Evolutionary conservation across 2,113 vertebrate genomes (phyloP).

Genomic region (Hemicordylus capensis): DNA sequence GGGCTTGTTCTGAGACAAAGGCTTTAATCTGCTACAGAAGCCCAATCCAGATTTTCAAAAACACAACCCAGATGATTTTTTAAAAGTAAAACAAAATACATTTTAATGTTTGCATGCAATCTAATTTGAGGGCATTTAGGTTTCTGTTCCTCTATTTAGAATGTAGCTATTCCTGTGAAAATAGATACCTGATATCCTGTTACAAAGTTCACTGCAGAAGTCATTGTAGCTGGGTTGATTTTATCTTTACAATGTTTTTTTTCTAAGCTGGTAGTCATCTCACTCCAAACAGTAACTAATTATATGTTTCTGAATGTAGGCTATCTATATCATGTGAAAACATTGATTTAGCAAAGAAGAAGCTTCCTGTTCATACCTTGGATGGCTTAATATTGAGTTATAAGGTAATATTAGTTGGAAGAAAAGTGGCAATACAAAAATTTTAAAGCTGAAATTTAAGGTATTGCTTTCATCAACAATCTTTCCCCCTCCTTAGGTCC

Average conservation of each 20-base stretch:
- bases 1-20: too few species aligned
- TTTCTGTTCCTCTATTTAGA: neutral
- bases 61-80: neutral
- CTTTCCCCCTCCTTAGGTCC: constrained; percentile 80
- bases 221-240: neutral
- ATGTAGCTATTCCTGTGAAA: neutral
- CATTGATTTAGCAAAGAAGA: constrained; percentile 89
- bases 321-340: constrained; percentile 91
- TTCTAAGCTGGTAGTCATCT: neutral
- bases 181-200: neutral
- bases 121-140: neutral
- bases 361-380: constrained; percentile 92
- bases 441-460: neutral
- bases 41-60: neutral
- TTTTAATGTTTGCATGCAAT: neutral
- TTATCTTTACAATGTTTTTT: neutral
- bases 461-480: neutral
- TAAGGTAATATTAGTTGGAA: constrained; percentile 79
- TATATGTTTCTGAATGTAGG: constrained; percentile 70
- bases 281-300: neutral
- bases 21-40: too few species aligned
- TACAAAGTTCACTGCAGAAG: neutral
- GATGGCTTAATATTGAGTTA: constrained; percentile 94
- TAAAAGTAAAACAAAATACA: neutral
- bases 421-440: neutral